phyloP scores from a whole-genome alignment of 2,888 invertebrate genomes.

The Icerya purchasi region DNA sequence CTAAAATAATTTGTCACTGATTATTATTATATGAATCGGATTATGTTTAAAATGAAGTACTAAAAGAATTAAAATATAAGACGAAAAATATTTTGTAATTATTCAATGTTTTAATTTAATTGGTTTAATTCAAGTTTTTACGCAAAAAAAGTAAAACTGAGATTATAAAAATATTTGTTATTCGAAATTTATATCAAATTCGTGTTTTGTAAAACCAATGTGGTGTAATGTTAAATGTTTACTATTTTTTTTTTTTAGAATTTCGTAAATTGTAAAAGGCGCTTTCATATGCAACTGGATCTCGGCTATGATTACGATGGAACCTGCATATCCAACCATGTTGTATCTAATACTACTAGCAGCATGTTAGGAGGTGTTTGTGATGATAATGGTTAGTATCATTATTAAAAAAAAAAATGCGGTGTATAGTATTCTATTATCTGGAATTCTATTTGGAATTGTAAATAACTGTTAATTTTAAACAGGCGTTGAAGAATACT shows the following conservation, averaged over 20 bases:
- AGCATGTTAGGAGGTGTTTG: slow-evolving; percentile 7
- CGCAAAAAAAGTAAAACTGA: not conserved
- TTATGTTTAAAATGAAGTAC: too few relatives aligned
- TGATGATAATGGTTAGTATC: not conserved
- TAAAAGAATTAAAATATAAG: too few relatives aligned
- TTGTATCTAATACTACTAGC: slow-evolving; percentile 11
- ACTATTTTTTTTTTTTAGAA: slow-evolving; percentile 3
- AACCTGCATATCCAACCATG: slow-evolving; percentile 6
- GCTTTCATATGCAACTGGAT: slow-evolving; percentile 10
- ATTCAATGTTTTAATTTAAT: slow-evolving; percentile 21
- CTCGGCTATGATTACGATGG: slow-evolving; percentile 3
- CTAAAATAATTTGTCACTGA: too few relatives aligned
- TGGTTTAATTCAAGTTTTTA: not conserved
- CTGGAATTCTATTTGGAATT: too few relatives aligned
- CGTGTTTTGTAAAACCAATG: not conserved
- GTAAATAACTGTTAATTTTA: too few relatives aligned
- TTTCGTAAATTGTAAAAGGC: slow-evolving; percentile 9
- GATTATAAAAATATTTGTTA: not conserved
- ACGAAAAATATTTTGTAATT: slow-evolving; percentile 20
- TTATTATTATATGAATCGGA: too few relatives aligned
- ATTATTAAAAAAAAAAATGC: too few relatives aligned
- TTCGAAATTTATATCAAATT: not conserved
- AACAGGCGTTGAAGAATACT: too few relatives aligned
- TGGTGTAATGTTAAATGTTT: not conserved
- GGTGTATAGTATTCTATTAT: too few relatives aligned